These are phyloP conservation scores for Drosophila ustulata DNA, from an alignment of 2,888 invertebrate genomes.

Conservation along the genomic window DNA sequence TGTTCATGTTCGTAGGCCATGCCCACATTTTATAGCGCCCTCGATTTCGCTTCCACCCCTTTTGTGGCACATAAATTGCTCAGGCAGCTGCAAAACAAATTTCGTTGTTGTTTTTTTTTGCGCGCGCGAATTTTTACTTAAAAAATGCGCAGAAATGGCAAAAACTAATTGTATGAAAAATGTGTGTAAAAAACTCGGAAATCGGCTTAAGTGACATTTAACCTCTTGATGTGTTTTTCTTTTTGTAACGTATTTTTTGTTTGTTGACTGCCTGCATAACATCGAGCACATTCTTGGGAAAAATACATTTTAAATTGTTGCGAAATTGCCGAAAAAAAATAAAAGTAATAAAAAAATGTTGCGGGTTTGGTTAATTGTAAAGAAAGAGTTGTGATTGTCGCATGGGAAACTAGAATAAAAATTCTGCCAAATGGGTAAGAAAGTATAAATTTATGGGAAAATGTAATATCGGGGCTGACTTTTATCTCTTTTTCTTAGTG, in stretches of 20 bases:
- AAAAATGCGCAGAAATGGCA: slow-evolving; percentile 53
- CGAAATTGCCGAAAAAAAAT: slow-evolving; percentile 33
- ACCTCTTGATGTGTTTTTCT: slow-evolving; percentile 63
- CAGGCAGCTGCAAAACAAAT: slow-evolving; percentile 62
- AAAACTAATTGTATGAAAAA: slow-evolving; percentile 54
- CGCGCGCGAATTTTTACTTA: slow-evolving; percentile 65
- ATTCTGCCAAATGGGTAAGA: background rate
- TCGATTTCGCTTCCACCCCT: slow-evolving; percentile 62
- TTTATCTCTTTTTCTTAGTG: background rate
- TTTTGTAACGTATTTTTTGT: slow-evolving; percentile 72
- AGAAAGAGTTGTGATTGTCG: slow-evolving; percentile 14
- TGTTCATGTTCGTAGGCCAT: slow-evolving; percentile 21
- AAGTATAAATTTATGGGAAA: background rate
- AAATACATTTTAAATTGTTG: slow-evolving; percentile 45
- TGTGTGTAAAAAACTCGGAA: slow-evolving; percentile 36
- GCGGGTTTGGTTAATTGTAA: slow-evolving; percentile 34
- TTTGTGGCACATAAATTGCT: slow-evolving; percentile 27
- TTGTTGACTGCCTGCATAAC: slow-evolving; percentile 66
- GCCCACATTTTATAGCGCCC: slow-evolving; percentile 54
- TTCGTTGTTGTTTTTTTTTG: slow-evolving; percentile 22
- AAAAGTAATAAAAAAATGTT: slow-evolving; percentile 46
- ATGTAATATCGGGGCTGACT: background rate
- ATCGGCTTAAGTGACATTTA: slow-evolving; percentile 79
- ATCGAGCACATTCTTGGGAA: slow-evolving; percentile 33
- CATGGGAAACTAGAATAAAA: background rate